Base-by-base conservation (phyloP, 2,113 vertebrate species). In the Albula glossodonta region DNA sequence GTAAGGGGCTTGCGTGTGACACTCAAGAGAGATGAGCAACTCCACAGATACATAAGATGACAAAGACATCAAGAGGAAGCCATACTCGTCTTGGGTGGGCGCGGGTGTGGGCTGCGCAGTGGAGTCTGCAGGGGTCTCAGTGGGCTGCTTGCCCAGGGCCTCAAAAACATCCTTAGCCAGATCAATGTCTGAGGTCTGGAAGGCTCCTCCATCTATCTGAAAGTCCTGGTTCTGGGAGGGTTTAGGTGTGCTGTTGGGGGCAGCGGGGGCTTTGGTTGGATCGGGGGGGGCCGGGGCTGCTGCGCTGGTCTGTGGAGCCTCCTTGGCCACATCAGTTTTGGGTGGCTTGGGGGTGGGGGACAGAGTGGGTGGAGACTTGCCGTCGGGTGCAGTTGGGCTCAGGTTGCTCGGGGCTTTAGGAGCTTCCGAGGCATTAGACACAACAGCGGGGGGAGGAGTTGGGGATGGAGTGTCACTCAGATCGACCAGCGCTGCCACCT, bases 51-150 rank as follows among this genome's bases (percentile, higher is more conserved):
- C 83, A 87, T 3, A 89, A 74, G 81, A 19, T 48, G 86, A 77
- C 81, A 86, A 50, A 51, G 48, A 89, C 31, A 89, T 85, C 78
- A 84, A 94, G 87, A 90, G 93, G 91, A 91, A 94, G 95, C 95
- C 98, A 97, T 99, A 99, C 98, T 99, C 97, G 96, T 96, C 96
- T 94, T 96, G 97, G 90, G 94, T 94, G 85, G 97, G 93, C 82
- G 96, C 93, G 89, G 95, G 2, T 22, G 60, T 63, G 93, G 15
- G 94, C 90, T 83, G 31, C 19, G 92, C 93, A 90, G 95, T 93
- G 90, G 94, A 92, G 93, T 96, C 96, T 93, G 96, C 94, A 91
- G 95, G 89, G 85, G 96, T 90, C 94, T 93, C 96, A 63, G 78
- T 83, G 90, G 93, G 93, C 90, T 95, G 94, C 94, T 95, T 96